Conservation (phyloP, 2,113 vertebrate genomes). For the Lontra canadensis region DNA sequence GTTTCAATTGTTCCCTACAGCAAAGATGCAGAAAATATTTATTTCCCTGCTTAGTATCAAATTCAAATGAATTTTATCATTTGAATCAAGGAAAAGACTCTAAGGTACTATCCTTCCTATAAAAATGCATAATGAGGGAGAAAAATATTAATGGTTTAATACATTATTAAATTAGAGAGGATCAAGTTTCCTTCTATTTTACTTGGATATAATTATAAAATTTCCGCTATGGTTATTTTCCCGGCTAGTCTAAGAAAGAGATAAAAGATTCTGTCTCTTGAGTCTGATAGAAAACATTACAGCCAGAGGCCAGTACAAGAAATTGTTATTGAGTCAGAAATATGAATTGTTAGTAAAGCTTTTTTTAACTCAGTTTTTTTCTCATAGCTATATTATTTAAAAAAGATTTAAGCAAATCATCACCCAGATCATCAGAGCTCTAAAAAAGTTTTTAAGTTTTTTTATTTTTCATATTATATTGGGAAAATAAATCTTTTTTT, state of each 20-base stretch:
- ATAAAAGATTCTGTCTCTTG: slow-evolving; percentile 45
- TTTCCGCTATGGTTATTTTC: not conserved
- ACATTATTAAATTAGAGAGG: slow-evolving; percentile 49
- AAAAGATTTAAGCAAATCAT: slow-evolving; percentile 41
- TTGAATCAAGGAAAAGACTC: slow-evolving; percentile 30
- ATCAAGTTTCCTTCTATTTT: slow-evolving; percentile 34
- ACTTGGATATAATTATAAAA: slow-evolving; percentile 53
- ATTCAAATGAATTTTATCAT: slow-evolving; percentile 62
- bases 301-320: slow-evolving; percentile 34
- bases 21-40: slow-evolving; percentile 67
- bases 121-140: not conserved
- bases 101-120: not conserved
- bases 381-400: slow-evolving; percentile 50
- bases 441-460: not conserved
- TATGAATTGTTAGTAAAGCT: not conserved
- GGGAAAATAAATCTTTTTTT: not conserved
- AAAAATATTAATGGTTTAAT: slow-evolving; percentile 57
- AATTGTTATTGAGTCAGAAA: slow-evolving; percentile 11
- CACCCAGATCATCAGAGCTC: not conserved
- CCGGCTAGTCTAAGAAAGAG: slow-evolving; percentile 45
- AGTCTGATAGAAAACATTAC: slow-evolving; percentile 29
- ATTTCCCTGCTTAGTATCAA: slow-evolving; percentile 66
- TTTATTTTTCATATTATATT: not conserved
- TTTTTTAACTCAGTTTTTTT: slow-evolving; percentile 9
- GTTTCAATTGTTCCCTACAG: slow-evolving; percentile 69